Evolutionary conservation across 2,797 vertebrate genomes (phyloP).

Genomic region (Chromis chromis): DNA sequence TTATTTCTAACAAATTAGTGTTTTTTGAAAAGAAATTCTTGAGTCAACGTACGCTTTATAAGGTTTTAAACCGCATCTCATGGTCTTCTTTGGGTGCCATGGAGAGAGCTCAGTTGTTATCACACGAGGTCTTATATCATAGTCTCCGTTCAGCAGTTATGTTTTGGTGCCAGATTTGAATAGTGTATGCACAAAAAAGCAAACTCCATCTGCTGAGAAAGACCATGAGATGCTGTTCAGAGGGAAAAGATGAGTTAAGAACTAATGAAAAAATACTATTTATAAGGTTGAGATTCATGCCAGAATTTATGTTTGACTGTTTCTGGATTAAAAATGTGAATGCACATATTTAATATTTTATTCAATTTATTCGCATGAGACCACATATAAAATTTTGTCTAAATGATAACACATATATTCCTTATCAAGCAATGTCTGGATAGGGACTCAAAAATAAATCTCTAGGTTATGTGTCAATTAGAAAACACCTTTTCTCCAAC

Average conservation of each 20-base stretch:
- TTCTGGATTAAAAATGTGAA: neutral
- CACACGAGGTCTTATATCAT: neutral
- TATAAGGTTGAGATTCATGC: neutral
- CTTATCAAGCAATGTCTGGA: neutral
- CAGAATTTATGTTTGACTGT: neutral
- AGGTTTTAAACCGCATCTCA: neutral
- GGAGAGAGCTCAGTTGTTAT: constrained; percentile 10
- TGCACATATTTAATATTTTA: constrained; percentile 1
- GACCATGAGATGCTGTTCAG: constrained; percentile 10
- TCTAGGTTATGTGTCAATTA: too few relatives aligned
- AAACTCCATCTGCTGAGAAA: constrained; percentile 6
- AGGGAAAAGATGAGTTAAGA: constrained; percentile 4
- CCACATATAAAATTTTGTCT: neutral
- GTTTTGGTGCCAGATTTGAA: constrained; percentile 6
- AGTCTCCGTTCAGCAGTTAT: neutral
- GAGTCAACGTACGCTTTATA: neutral
- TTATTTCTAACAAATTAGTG: neutral
- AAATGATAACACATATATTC: neutral
- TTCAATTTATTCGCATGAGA: neutral
- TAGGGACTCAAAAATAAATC: neutral
- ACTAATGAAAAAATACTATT: neutral
- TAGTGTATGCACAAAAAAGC: neutral
- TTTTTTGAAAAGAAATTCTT: neutral
- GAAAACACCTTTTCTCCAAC: neutral
- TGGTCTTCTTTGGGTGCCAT: constrained; percentile 22